Conservation (phyloP, 1,140 invertebrate species). For the Drosophila sp. region DNA sequence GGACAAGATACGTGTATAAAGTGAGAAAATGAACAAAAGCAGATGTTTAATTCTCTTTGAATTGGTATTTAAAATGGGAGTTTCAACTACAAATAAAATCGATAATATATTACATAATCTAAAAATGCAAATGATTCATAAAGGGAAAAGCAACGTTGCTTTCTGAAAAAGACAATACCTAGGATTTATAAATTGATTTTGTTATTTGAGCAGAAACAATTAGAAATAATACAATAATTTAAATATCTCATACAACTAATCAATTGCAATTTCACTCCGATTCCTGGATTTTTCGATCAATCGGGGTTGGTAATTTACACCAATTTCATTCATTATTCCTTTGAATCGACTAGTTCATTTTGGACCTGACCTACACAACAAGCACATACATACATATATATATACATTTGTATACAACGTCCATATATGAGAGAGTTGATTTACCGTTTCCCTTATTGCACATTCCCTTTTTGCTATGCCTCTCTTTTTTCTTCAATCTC, state of each 20-base stretch:
- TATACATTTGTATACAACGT: neutral
- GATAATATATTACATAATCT: no score
- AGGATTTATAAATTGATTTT: no score
- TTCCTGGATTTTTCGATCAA: neutral
- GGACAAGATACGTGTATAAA: neutral
- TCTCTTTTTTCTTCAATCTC: neutral
- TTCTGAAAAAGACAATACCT: no score
- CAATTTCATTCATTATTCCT: conserved; percentile 5
- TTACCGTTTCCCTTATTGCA: conserved; percentile 21
- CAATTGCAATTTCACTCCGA: neutral
- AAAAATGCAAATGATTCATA: no score
- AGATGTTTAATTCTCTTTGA: neutral
- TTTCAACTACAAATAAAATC: no score
- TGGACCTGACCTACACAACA: conserved; percentile 46
- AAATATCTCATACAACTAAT: neutral
- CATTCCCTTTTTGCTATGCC: conserved; percentile 51
- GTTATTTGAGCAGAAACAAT: no score
- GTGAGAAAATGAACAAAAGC: neutral
- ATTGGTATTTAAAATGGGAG: no score
- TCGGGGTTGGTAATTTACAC: conserved; percentile 9
- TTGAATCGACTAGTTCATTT: conserved; percentile 1
- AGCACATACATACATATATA: neutral
- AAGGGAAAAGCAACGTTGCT: no score
- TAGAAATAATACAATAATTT: no score
- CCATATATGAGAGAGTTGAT: neutral